A percentile compares a stretch with the other conserved stretches of the same genome.
phyloP scores from a whole-genome alignment of 2,888 invertebrate genomes.

The Scaeva pyrastri region DNA sequence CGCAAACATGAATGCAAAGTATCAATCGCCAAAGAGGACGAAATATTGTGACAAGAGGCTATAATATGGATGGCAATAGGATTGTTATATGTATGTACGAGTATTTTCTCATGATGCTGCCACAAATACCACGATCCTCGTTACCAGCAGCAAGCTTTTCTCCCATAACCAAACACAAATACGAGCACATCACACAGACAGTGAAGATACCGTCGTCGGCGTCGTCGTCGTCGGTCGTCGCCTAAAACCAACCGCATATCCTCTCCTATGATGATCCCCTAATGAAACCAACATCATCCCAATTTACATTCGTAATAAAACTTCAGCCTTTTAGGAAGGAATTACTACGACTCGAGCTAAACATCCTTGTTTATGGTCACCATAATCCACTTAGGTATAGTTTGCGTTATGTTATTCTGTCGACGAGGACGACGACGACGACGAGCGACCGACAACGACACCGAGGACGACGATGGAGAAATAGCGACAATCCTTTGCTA shows the following conservation, averaged over 20 bases:
- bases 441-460: background rate
- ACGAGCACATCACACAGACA: background rate
- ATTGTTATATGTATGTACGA: slow-evolving; percentile 9
- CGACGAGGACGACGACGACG: background rate
- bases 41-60: slow-evolving; percentile 63
- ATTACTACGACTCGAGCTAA: slow-evolving; percentile 60
- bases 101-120: slow-evolving; percentile 30
- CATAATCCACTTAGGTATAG: slow-evolving; percentile 73
- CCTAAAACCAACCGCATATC: slow-evolving; percentile 55
- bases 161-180: background rate
- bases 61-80: slow-evolving; percentile 35
- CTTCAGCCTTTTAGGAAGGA: slow-evolving; percentile 67
- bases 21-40: slow-evolving; percentile 64
- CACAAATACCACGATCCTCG: slow-evolving; percentile 42
- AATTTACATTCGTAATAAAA: slow-evolving; percentile 75
- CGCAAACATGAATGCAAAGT: slow-evolving; percentile 40
- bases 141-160: slow-evolving; percentile 3
- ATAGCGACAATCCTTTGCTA: background rate
- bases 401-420: slow-evolving; percentile 54
- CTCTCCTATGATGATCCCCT: slow-evolving; percentile 42
- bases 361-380: slow-evolving; percentile 74
- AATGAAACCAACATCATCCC: slow-evolving; percentile 72
- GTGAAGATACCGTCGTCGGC: slow-evolving; percentile 56
- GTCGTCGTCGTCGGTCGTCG: too few relatives aligned
- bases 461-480: background rate